Evolutionary conservation across 2,797 vertebrate genomes (phyloP), one percentile per base, ranked within the genome.

Genomic region (Masticophis lateralis): DNA sequence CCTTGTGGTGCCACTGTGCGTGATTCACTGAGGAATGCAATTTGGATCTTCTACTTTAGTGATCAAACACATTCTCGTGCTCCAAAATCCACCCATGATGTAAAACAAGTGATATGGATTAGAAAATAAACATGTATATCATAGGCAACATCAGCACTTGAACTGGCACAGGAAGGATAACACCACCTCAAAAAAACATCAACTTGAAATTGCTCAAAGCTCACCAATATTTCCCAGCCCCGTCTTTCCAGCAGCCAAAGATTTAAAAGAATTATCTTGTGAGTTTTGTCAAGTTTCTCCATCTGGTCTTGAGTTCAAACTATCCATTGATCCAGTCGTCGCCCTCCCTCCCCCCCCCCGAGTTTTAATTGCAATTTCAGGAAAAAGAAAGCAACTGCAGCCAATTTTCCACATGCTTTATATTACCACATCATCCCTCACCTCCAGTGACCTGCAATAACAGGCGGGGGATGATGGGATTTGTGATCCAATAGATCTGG

Each of bases 251-350:
- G 66, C 2, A 69, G 8, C 8, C 22, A 25, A 12, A 5, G 32
- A 66, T 57, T 90, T 56, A 51, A 83, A 74, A 60, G 1, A 22
- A 96, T 94, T 96, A 91, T 96, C 95, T 95, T 94, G 83, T 32
- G 14, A 37, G 4, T 4, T 8, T n/a, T 51, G 7, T 0, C 22
- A 25, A 59, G 6, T 13, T n/a, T 91, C 88, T 93, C 60, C 22
- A 43, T 1, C 13, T 7, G 51, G 69, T 22, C 25, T 83, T 22
- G 74, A 79, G 18, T 43, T 47, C 74, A 47, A 83, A 12, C 20
- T 83, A 83, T 83, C 20, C 20, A 79, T 18, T 1, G 1, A 22
- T 74, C n/a, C 66, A 43, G 9, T 8, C 13, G 2, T 0, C 16
- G 0, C 0, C 1, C 2, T 6, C 0, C 5, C 1, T 0, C 27